phyloP scores from a whole-genome alignment of 1,140 invertebrate genomes.

The Bombus cullumanus region DNA sequence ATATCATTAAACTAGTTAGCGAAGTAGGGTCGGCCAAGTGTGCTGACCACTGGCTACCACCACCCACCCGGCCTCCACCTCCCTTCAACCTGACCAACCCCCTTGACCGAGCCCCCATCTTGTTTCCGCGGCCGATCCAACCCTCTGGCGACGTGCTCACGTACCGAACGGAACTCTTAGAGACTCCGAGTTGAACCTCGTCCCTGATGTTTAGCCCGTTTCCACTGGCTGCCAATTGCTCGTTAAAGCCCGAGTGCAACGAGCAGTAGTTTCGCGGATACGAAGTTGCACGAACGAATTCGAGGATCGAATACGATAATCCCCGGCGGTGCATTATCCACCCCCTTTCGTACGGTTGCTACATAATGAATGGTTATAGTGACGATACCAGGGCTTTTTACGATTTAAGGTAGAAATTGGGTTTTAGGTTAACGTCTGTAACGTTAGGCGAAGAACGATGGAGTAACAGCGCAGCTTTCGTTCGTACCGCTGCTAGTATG shows the following conservation, averaged over 20 bases:
- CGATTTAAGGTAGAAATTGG: constrained; percentile 18
- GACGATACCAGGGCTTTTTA: neutral
- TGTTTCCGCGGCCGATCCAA: constrained; percentile 63
- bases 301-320: constrained; percentile 47
- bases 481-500: neutral
- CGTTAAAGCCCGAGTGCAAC: constrained; percentile 63
- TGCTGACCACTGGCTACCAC: constrained; percentile 82
- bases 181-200: constrained; percentile 72
- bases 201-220: constrained; percentile 68
- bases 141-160: constrained; percentile 77
- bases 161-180: constrained; percentile 81
- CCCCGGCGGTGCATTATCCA: constrained; percentile 11
- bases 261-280: constrained; percentile 45
- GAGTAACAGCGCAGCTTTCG: neutral
- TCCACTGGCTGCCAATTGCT: constrained; percentile 67
- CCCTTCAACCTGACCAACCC: constrained; percentile 57
- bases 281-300: constrained; percentile 21
- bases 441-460: neutral
- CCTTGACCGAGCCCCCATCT: constrained; percentile 60
- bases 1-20: constrained; percentile 84
- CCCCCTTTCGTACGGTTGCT: neutral
- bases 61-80: constrained; percentile 55
- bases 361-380: neutral
- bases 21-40: constrained; percentile 83
- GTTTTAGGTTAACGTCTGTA: neutral